A percentile compares a stretch with the other conserved stretches of the same genome.
Evolutionary conservation across 2,888 invertebrate species (phyloP).

Genomic region (Tricholauxania praeusta): DNA sequence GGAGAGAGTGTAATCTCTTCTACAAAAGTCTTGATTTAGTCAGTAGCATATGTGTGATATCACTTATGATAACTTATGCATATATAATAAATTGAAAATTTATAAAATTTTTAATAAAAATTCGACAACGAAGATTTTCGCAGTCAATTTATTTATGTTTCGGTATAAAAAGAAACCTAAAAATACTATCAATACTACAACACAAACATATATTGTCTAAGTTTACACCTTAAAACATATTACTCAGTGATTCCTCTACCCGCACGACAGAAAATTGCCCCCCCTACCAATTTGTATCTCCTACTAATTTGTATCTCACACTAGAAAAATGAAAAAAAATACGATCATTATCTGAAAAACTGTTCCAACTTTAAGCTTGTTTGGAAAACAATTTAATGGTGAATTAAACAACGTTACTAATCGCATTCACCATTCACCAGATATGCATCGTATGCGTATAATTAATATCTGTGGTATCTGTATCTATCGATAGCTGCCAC

Average conservation of each 20-base stretch:
- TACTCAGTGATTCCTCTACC: constrained; percentile 40
- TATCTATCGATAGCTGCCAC: neutral
- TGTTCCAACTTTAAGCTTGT: constrained; percentile 42
- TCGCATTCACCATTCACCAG: constrained; percentile 43
- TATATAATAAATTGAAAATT: too few relatives aligned
- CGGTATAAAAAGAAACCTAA: neutral
- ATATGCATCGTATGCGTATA: neutral
- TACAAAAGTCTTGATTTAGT: too few relatives aligned
- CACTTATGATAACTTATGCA: too few relatives aligned
- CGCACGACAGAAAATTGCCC: constrained; percentile 21
- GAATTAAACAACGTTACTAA: constrained; percentile 59
- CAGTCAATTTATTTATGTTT: constrained; percentile 24
- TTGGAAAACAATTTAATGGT: constrained; percentile 60
- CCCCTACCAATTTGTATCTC: too few relatives aligned
- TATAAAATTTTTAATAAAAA: too few relatives aligned
- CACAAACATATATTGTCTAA: neutral
- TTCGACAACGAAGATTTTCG: constrained; percentile 13
- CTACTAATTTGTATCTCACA: too few relatives aligned
- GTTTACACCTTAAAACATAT: neutral
- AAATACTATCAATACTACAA: neutral
- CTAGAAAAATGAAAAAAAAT: too few relatives aligned
- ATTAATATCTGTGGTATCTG: constrained; percentile 1
- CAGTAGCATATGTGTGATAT: too few relatives aligned
- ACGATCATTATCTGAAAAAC: constrained; percentile 34
- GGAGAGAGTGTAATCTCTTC: too few relatives aligned